Evolutionary conservation across 2,888 invertebrate genomes (phyloP), one percentile per base, ranked within the genome.

Genomic region (Chrysolina oricalcia): DNA sequence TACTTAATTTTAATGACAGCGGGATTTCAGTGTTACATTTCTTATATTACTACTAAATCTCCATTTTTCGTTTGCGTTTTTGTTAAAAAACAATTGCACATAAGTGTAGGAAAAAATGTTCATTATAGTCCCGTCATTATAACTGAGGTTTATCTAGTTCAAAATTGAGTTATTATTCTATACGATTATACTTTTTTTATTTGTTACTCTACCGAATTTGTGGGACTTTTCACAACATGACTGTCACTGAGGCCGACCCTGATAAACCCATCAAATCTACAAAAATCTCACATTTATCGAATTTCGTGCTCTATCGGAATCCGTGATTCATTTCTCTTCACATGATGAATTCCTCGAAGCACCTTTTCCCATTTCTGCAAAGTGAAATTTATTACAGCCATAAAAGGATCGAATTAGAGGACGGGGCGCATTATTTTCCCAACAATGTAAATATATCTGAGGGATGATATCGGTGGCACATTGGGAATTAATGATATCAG

Each of bases 401-500:
- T 68, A 53, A 53, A 43, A 41, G 68, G 68, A 68, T 68, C 68
- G 41, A 68, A 68, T 68, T 68, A 68, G 68, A 40, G 46, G 69
- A 56, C 64, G 40, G 59, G 73, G 70, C 11, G 70, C 67, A 63
- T 76, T 73, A 70, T 76, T 76, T 76, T 76, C 67, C 76, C 53
- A 46, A 66, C 62, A 76, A 69, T 73, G 73, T 76, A 76, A 76
- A 76, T 76, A 76, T 73, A 76, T 73, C 59, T 76, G 70, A 70
- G 70, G 76, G 73, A 72, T 78, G 73, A 73, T 75, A 75, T 73
- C 73, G 67, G 70, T 71, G 75, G 75, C 78, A 75, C 73, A 78
- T 72, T 78, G 75, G 72, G 75, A 78, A 78, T 78, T 78, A 78
- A 75, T 75, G 77, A 75, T 75, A 78, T 75, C 78, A 75, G 69